Evolutionary conservation across 2,797 vertebrate genomes (phyloP).

Genomic region (Enteromius argenteus): DNA sequence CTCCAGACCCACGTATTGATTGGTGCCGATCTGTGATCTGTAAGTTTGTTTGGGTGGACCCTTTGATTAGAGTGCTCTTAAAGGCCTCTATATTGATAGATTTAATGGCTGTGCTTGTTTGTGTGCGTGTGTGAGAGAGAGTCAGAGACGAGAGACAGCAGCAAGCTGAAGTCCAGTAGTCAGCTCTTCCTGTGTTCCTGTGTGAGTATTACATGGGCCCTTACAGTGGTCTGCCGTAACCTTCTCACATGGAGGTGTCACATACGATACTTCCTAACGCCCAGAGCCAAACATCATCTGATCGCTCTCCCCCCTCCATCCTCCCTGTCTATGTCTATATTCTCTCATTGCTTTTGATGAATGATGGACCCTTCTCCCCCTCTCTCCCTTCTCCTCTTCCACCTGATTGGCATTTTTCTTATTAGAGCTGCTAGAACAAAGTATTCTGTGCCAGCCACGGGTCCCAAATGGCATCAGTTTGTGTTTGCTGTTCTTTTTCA

Average conservation of each 20-base stretch:
- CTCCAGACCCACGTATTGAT: slow-evolving; percentile 61
- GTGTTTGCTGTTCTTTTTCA: slow-evolving; percentile 42
- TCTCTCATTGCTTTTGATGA: slow-evolving; percentile 53
- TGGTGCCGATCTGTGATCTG: slow-evolving; percentile 57
- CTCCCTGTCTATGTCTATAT: slow-evolving; percentile 49
- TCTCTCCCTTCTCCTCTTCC: slow-evolving; percentile 72
- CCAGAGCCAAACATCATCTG: slow-evolving; percentile 77
- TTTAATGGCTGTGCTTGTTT: slow-evolving; percentile 68
- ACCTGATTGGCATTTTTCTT: slow-evolving; percentile 73
- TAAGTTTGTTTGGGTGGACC: slow-evolving; percentile 74
- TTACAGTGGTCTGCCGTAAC: slow-evolving; percentile 68
- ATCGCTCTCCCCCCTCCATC: slow-evolving; percentile 65
- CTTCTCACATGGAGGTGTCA: slow-evolving; percentile 76
- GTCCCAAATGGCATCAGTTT: slow-evolving; percentile 41
- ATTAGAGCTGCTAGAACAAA: slow-evolving; percentile 56
- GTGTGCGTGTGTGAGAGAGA: slow-evolving; percentile 38
- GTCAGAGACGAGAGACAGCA: slow-evolving; percentile 9
- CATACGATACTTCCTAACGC: slow-evolving; percentile 83
- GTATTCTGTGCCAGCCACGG: slow-evolving; percentile 31
- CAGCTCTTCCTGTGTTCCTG: slow-evolving; percentile 49
- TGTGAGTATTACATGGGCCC: slow-evolving; percentile 63
- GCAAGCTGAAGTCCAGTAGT: slow-evolving; percentile 33
- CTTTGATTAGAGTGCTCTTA: slow-evolving; percentile 67
- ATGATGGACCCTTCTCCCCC: slow-evolving; percentile 23
- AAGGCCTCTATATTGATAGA: slow-evolving; percentile 66